Conservation (phyloP, 2,113 vertebrate species). For the Sapayoa aenigma region DNA sequence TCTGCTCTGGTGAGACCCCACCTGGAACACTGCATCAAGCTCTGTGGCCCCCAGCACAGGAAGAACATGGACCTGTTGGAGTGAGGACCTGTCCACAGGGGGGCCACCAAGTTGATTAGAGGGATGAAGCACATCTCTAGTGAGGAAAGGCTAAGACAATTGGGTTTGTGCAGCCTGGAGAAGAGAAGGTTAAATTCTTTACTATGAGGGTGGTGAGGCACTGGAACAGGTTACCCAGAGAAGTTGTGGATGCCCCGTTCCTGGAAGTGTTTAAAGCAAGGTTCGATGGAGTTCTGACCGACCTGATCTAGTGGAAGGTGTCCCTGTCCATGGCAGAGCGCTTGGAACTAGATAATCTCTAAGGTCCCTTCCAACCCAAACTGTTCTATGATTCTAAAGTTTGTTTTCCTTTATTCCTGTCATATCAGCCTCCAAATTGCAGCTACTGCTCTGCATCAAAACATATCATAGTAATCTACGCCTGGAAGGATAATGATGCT, state of each 20-base stretch:
- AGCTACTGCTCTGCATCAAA: neutral
- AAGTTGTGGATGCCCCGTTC: neutral
- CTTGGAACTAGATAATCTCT: neutral
- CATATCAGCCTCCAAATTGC: neutral
- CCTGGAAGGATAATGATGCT: neutral
- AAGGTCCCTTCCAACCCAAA: neutral
- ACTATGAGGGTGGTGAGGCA: neutral
- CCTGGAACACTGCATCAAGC: neutral
- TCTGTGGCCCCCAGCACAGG: neutral
- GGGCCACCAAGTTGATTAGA: neutral
- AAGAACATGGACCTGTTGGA: neutral
- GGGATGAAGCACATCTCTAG: neutral
- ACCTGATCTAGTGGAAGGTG: neutral
- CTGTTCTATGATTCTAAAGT: neutral
- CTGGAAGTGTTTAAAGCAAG: neutral
- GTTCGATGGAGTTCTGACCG: neutral
- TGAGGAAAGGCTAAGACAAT: neutral
- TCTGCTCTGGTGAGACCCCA: neutral
- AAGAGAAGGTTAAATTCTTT: neutral
- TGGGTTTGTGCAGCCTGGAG: neutral
- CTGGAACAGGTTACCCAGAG: neutral
- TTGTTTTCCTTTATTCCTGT: neutral
- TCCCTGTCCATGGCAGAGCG: neutral
- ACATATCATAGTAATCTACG: neutral
- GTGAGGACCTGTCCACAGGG: neutral